phyloP scores from a whole-genome alignment of 2,888 invertebrate genomes.

The Chymomyza caudatula region DNA sequence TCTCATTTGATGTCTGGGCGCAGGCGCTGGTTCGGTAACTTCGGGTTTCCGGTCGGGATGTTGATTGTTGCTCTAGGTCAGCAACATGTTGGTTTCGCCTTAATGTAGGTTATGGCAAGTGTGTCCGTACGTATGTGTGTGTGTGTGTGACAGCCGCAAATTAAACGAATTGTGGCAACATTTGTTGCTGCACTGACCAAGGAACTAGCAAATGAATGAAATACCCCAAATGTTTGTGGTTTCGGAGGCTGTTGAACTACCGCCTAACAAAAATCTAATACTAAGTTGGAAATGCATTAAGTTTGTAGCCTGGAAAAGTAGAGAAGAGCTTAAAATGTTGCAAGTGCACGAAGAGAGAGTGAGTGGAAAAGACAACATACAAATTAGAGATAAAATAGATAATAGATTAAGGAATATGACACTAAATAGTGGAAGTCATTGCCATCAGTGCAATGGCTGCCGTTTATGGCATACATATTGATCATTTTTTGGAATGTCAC shows the following conservation, averaged over 20 bases:
- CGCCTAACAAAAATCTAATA: background rate
- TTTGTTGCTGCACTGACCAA: slow-evolving; percentile 52
- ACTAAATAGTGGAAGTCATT: no score
- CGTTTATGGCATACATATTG: no score
- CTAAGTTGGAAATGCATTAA: background rate
- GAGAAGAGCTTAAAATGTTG: background rate
- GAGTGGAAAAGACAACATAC: no score
- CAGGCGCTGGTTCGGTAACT: slow-evolving; percentile 35
- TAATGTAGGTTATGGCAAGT: slow-evolving; percentile 62
- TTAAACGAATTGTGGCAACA: slow-evolving; percentile 72
- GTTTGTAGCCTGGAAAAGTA: background rate
- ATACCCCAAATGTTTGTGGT: slow-evolving; percentile 44
- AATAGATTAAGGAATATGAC: no score
- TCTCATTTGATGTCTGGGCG: slow-evolving; percentile 24
- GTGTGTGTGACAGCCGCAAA: slow-evolving; percentile 50
- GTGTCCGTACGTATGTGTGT: slow-evolving; percentile 35
- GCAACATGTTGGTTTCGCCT: slow-evolving; percentile 59
- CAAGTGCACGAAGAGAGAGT: no score
- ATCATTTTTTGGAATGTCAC: no score
- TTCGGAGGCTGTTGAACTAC: slow-evolving; percentile 24
- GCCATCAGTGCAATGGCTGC: no score
- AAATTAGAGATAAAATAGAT: no score
- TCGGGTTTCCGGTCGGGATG: slow-evolving; percentile 23
- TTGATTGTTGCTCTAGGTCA: slow-evolving; percentile 53
- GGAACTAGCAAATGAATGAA: slow-evolving; percentile 37